Percentiles rank a stretch among this genome's conserved stretches.
phyloP scores from a whole-genome alignment of 2,113 vertebrate genomes.

The Prinia subflava region DNA sequence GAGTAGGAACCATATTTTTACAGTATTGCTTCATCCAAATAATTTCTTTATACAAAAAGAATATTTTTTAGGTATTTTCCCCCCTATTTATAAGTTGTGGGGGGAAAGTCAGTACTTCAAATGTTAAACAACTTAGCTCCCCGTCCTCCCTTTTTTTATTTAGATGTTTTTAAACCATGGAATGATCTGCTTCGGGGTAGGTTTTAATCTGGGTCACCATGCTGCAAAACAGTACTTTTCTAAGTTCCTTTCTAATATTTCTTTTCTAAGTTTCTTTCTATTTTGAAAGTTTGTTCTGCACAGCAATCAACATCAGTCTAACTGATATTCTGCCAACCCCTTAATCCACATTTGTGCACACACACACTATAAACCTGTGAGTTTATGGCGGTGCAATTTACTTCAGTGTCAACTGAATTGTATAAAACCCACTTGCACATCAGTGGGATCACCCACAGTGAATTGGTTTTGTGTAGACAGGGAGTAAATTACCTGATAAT shows the following conservation, averaged over 20 bases:
- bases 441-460: neutral
- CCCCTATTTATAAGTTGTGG: neutral
- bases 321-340: neutral
- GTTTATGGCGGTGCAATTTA: neutral
- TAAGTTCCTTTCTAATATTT: neutral
- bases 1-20: neutral
- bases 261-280: neutral
- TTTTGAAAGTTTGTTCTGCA: neutral
- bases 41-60: neutral
- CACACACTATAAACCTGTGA: neutral
- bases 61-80: neutral
- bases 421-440: conserved; percentile 5
- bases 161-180: neutral
- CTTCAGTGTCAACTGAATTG: neutral
- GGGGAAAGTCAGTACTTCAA: neutral
- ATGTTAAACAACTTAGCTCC: neutral
- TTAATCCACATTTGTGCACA: neutral
- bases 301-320: neutral
- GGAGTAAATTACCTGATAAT: conserved; percentile 39
- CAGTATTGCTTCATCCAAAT: neutral
- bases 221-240: neutral
- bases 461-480: neutral
- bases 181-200: neutral
- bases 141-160: fast-evolving
- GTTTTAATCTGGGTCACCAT: neutral